Evolutionary conservation across 1,140 invertebrate species (phyloP), one percentile per base, ranked within the genome.

Genomic region (Caenorhabditis brenneri): DNA sequence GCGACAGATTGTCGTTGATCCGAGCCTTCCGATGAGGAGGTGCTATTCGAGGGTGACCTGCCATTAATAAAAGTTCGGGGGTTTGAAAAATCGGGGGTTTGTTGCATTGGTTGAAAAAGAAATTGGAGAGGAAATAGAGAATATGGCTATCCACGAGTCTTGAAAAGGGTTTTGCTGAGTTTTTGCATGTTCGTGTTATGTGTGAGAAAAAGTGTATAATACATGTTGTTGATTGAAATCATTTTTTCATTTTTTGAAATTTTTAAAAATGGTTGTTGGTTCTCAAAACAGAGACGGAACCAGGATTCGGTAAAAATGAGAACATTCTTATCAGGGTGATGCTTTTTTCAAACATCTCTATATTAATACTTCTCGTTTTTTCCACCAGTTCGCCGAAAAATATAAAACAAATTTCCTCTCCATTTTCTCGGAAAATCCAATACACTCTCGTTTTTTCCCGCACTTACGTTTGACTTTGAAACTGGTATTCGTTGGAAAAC

Each of bases 391-490:
- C n/a, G n/a, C n/a, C n/a, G n/a, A n/a, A n/a, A n/a, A n/a, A n/a
- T n/a, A n/a, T n/a, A n/a, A n/a, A n/a, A n/a, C n/a, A n/a, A n/a
- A n/a, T n/a, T n/a, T n/a, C n/a, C n/a, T n/a, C n/a, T n/a, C n/a
- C n/a, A n/a, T n/a, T n/a, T n/a, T n/a, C n/a, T n/a, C n/a, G n/a
- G n/a, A n/a, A n/a, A n/a, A n/a, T n/a, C n/a, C n/a, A n/a, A n/a
- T n/a, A n/a, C n/a, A n/a, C n/a, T n/a, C n/a, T n/a, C n/a, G n/a
- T n/a, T n/a, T n/a, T n/a, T n/a, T n/a, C n/a, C n/a, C n/a, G n/a
- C n/a, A 65, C 65, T 74, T 19, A 74, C 65, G 65, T 74, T 42
- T 74, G 65, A 42, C 36, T 74, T 24, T 74, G 65, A 27, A 19
- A 74, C 65, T 42, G 65, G 24, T 36, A 74, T 27, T 74, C 36